phyloP scores from a whole-genome alignment of 1,140 invertebrate species.

The Trialeurodes vaporariorum region DNA sequence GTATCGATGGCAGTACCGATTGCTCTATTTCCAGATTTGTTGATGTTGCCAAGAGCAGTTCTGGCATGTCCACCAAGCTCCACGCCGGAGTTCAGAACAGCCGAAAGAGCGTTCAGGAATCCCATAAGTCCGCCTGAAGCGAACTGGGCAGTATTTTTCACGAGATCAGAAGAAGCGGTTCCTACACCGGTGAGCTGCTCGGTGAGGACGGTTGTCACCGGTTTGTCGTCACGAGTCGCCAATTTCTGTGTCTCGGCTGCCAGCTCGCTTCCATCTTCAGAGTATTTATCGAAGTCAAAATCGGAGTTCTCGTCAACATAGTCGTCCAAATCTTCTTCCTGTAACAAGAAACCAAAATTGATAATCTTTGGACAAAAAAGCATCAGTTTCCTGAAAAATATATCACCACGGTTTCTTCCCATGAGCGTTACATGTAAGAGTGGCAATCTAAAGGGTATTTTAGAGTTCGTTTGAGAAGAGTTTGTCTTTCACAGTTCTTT shows the following conservation, averaged over 20 bases:
- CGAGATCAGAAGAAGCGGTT: background rate
- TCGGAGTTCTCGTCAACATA: too few species aligned
- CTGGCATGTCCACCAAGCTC: background rate
- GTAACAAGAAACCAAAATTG: too few species aligned
- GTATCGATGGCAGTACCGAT: background rate
- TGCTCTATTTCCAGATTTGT: background rate
- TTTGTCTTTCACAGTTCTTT: too few species aligned
- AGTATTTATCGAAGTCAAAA: too few species aligned
- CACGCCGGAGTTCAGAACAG: background rate
- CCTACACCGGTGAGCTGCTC: background rate
- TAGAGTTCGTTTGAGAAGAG: too few species aligned
- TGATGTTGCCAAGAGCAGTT: background rate
- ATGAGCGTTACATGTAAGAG: too few species aligned
- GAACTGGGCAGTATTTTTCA: background rate
- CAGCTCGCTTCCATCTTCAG: too few species aligned
- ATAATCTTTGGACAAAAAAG: too few species aligned
- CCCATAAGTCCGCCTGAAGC: background rate
- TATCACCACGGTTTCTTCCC: too few species aligned
- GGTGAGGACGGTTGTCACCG: background rate
- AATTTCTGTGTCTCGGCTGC: background rate
- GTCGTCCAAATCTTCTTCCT: too few species aligned
- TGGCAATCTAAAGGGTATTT: too few species aligned
- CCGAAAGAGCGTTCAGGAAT: background rate
- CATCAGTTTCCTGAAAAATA: too few species aligned
- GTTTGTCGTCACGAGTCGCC: background rate